Conservation (phyloP, 2,888 invertebrate genomes). For the Timema cristinae region DNA sequence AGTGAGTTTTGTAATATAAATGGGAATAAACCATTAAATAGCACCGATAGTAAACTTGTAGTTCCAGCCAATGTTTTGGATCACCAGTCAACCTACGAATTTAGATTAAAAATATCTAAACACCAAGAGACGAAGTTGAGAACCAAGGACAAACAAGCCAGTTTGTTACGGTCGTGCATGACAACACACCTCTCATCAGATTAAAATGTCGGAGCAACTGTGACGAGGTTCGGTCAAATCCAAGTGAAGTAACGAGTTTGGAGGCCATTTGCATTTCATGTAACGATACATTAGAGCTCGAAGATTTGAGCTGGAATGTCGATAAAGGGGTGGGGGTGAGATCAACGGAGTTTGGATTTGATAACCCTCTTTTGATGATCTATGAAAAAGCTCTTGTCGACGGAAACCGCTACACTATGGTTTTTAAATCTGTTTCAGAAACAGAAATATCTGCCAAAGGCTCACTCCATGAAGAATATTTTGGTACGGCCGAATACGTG, state of each 20-base stretch:
- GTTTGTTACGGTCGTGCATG: neutral
- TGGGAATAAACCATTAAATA: neutral
- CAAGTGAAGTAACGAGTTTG: slow-evolving; percentile 1
- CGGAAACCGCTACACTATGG: neutral
- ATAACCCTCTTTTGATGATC: slow-evolving; percentile 4
- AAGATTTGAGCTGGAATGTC: neutral
- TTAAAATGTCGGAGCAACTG: neutral
- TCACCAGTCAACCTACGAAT: neutral
- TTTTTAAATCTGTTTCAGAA: neutral
- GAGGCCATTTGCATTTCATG: slow-evolving; percentile 1
- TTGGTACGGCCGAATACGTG: neutral
- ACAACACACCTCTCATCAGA: neutral
- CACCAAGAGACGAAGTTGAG: neutral
- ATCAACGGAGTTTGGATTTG: slow-evolving; percentile 7
- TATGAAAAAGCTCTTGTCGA: neutral
- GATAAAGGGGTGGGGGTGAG: neutral
- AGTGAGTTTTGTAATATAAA: neutral
- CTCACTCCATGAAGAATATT: neutral
- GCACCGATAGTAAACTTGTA: neutral
- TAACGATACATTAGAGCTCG: neutral
- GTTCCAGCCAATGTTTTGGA: neutral
- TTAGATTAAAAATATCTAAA: neutral
- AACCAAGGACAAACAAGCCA: neutral
- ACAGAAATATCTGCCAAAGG: neutral
- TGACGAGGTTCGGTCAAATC: neutral